A percentile compares a stretch with the other conserved stretches of the same genome.
Evolutionary conservation across 2,888 invertebrate species (phyloP).

Genomic region (Troglohyphantes excavatus): DNA sequence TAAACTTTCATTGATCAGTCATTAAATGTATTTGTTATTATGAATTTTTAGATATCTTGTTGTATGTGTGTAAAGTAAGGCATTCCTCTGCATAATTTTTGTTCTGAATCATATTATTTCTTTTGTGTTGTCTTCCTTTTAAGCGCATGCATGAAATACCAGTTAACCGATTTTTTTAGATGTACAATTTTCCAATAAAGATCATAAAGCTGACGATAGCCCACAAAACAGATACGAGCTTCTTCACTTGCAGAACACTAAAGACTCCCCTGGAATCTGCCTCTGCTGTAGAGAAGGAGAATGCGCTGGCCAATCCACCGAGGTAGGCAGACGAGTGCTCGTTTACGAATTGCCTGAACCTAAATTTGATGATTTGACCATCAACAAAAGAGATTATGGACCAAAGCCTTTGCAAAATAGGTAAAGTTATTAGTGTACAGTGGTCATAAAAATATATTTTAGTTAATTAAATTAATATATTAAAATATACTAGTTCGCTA

Average conservation of each 20-base stretch:
- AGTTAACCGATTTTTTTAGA: conserved; percentile 18
- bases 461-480: background rate
- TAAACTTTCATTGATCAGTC: too few species aligned
- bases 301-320: background rate
- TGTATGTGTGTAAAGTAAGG: too few species aligned
- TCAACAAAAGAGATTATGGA: conserved; percentile 18
- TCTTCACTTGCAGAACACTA: too few species aligned
- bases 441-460: too few species aligned
- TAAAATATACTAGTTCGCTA: background rate
- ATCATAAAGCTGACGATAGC: background rate
- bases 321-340: conserved; percentile 11
- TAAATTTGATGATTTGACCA: conserved; percentile 21
- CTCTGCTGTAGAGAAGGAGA: conserved; percentile 35
- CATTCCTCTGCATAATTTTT: too few species aligned
- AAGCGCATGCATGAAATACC: too few species aligned
- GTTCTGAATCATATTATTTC: too few species aligned
- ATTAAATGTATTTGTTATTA: too few species aligned
- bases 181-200: conserved; percentile 14
- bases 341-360: conserved; percentile 43
- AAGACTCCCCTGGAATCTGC: background rate
- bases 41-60: too few species aligned
- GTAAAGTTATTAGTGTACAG: too few species aligned
- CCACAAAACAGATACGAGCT: background rate
- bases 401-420: conserved; percentile 4
- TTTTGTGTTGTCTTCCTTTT: too few species aligned